Evolutionary conservation across 2,797 vertebrate species (phyloP).

Genomic region (Tympanoctomys barrerae): DNA sequence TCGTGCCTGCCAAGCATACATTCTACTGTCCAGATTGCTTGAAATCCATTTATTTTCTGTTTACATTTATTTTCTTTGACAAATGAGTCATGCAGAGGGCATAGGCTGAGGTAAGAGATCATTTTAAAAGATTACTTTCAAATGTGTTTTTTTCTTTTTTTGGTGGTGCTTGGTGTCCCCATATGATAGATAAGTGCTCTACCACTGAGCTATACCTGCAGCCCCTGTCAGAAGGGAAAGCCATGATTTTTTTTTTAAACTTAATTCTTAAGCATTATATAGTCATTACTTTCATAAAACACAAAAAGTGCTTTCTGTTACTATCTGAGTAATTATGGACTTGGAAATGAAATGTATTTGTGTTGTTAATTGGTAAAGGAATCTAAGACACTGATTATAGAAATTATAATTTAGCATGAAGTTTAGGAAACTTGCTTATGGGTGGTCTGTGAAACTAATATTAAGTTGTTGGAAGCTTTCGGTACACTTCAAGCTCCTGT

Average conservation of each 20-base stretch:
- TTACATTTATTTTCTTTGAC: conserved; percentile 46
- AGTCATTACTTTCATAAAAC: conserved; percentile 44
- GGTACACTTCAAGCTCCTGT: conserved; percentile 2
- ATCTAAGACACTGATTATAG: conserved; percentile 10
- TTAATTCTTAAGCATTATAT: conserved; percentile 22
- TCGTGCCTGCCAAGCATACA: neutral
- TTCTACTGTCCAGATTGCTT: neutral
- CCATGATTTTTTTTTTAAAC: neutral
- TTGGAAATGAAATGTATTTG: conserved; percentile 8
- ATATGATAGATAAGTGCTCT: neutral
- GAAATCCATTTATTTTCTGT: conserved; percentile 38
- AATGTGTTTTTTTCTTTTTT: neutral
- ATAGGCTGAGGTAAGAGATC: conserved; percentile 31
- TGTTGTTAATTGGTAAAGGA: conserved; percentile 22
- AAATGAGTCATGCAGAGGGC: neutral
- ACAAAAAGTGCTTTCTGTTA: conserved; percentile 56
- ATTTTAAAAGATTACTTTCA: neutral
- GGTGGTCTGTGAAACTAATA: neutral
- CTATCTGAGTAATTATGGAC: neutral
- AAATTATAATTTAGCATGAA: conserved; percentile 57
- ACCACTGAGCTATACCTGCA: neutral
- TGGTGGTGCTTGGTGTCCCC: neutral
- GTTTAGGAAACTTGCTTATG: conserved; percentile 44
- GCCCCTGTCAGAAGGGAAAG: neutral
- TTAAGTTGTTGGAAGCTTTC: conserved; percentile 41